These are phyloP conservation scores for Scomber colias DNA, from an alignment of 2,113 vertebrate species.

Conservation along the genomic window DNA sequence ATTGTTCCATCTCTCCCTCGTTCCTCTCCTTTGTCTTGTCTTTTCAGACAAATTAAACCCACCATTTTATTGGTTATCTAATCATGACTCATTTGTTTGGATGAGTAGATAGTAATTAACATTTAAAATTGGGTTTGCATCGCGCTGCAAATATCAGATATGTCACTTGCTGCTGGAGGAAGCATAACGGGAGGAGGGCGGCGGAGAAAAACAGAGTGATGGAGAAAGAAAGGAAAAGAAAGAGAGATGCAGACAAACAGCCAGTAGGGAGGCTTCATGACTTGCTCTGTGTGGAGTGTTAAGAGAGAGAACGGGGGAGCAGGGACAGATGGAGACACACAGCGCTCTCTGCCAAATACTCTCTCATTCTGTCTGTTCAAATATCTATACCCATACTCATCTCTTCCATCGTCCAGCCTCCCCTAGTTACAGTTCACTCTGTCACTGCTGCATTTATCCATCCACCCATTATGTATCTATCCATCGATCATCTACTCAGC, in stretches of 20 bases:
- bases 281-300: slow-evolving; percentile 45
- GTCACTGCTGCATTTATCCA: slow-evolving; percentile 33
- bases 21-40: slow-evolving; percentile 32
- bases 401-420: slow-evolving; percentile 47
- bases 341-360: slow-evolving; percentile 59
- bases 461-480: slow-evolving; percentile 28
- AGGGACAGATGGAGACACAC: slow-evolving; percentile 73
- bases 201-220: not conserved
- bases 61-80: slow-evolving; percentile 66
- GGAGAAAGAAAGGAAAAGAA: slow-evolving; percentile 7
- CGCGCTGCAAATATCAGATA: slow-evolving; percentile 62
- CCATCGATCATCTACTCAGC: slow-evolving; percentile 13
- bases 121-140: slow-evolving; percentile 65
- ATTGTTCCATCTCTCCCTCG: slow-evolving; percentile 29
- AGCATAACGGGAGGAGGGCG: not conserved
- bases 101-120: slow-evolving; percentile 71
- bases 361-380: slow-evolving; percentile 62
- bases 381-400: slow-evolving; percentile 55
- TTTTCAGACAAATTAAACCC: slow-evolving; percentile 61
- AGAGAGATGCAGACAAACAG: slow-evolving; percentile 47
- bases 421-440: slow-evolving; percentile 46
- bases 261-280: slow-evolving; percentile 44
- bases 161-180: slow-evolving; percentile 58
- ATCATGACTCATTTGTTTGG: slow-evolving; percentile 68
- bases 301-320: slow-evolving; percentile 45